These are phyloP conservation scores for Potorous gilbertii DNA, from an alignment of 2,797 vertebrate species.

Conservation along the genomic window DNA sequence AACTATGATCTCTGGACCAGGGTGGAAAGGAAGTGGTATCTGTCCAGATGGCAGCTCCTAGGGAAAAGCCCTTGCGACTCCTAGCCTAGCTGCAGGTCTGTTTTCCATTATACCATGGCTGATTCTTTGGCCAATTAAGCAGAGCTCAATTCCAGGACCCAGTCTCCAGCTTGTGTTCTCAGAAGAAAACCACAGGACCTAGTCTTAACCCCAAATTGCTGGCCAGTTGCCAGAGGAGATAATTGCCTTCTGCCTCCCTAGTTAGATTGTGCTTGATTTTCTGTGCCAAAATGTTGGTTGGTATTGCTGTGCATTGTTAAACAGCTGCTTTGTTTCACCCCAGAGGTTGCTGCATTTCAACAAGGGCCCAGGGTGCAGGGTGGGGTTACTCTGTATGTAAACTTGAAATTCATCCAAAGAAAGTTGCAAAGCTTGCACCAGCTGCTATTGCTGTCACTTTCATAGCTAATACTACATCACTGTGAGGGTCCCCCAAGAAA, in stretches of 20 bases:
- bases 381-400: not conserved
- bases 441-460: not conserved
- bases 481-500: not conserved
- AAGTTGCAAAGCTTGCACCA: not conserved
- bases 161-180: not conserved
- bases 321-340: not conserved
- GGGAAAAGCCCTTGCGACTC: not conserved
- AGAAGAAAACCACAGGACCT: not conserved
- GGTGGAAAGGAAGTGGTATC: not conserved
- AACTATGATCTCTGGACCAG: not conserved
- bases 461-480: not conserved
- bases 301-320: not conserved
- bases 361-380: not conserved
- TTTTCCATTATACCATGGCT: not conserved
- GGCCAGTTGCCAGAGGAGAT: not conserved
- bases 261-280: not conserved
- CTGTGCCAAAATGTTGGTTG: not conserved
- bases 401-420: not conserved
- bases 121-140: not conserved
- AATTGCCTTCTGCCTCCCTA: not conserved
- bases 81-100: not conserved
- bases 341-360: not conserved
- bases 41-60: not conserved
- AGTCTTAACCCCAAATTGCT: not conserved
- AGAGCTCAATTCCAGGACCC: fast-evolving